phyloP scores from a whole-genome alignment of 2,888 invertebrate genomes.

The Sphaerophoria taeniata region DNA sequence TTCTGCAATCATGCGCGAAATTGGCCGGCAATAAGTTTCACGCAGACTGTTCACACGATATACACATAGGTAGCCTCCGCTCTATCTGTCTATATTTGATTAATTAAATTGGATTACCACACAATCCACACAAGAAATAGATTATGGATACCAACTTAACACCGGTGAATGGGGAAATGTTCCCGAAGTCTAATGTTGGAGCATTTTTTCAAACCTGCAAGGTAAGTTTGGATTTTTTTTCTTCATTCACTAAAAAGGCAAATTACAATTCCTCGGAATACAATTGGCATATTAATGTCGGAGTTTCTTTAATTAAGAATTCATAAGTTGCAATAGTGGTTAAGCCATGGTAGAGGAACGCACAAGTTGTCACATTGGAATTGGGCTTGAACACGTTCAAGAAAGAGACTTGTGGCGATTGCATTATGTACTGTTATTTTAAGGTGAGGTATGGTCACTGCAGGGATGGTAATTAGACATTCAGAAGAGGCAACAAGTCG shows the following conservation, averaged over 20 bases:
- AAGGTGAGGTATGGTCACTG: constrained; percentile 32
- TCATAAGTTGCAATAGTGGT: constrained; percentile 24
- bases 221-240: constrained; percentile 78
- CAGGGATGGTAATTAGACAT: constrained; percentile 55
- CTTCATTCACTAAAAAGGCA: not conserved
- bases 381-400: constrained; percentile 51
- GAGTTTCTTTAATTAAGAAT: not conserved
- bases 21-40: constrained; percentile 47
- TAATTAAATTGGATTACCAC: constrained; percentile 47
- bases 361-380: constrained; percentile 24
- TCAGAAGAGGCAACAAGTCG: constrained; percentile 54
- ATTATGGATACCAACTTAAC: constrained; percentile 55
- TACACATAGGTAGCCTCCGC: constrained; percentile 5
- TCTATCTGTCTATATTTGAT: not conserved
- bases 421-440: constrained; percentile 58
- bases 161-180: constrained; percentile 72
- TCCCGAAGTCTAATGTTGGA: constrained; percentile 79
- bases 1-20: constrained; percentile 59
- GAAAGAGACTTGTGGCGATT: not conserved
- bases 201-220: constrained; percentile 83
- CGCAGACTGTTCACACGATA: constrained; percentile 30
- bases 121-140: not conserved
- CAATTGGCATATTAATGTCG: constrained; percentile 2
- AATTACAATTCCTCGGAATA: not conserved
- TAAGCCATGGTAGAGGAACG: not conserved